Percentiles rank a stretch among this genome's conserved stretches.
Evolutionary conservation across 2,797 vertebrate genomes (phyloP).

Genomic region (Austrolebias charrua): DNA sequence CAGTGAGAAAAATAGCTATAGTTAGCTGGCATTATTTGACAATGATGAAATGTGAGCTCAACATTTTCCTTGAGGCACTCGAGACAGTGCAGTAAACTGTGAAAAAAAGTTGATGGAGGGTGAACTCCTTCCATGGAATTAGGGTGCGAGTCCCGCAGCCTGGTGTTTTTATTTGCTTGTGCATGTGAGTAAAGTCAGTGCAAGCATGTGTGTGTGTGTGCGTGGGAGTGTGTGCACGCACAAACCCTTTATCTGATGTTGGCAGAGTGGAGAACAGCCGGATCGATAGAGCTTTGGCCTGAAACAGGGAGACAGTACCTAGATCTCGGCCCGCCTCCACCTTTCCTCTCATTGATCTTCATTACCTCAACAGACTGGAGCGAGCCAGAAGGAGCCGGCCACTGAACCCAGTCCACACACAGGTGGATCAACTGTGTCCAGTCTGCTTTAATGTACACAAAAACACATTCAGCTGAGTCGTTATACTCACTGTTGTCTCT

Average conservation of each 20-base stretch:
- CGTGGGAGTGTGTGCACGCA: slow-evolving; percentile 28
- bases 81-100: slow-evolving; percentile 66
- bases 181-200: slow-evolving; percentile 36
- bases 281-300: slow-evolving; percentile 81
- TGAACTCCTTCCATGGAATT: slow-evolving; percentile 59
- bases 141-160: slow-evolving; percentile 44
- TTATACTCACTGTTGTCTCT: slow-evolving; percentile 17
- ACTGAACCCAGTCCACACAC: slow-evolving; percentile 49
- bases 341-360: slow-evolving; percentile 82
- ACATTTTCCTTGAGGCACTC: slow-evolving; percentile 69
- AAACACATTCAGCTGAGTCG: slow-evolving; percentile 8
- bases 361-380: slow-evolving; percentile 74
- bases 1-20: slow-evolving; percentile 64
- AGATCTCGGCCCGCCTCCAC: slow-evolving; percentile 75
- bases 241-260: slow-evolving; percentile 78
- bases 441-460: background rate
- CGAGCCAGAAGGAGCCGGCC: slow-evolving; percentile 49
- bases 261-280: slow-evolving; percentile 69
- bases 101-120: slow-evolving; percentile 59
- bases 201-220: slow-evolving; percentile 9
- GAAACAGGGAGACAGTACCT: slow-evolving; percentile 79
- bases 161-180: slow-evolving; percentile 51
- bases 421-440: slow-evolving; percentile 29
- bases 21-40: slow-evolving; percentile 69
- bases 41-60: slow-evolving; percentile 72